Evolutionary conservation across 35 echinoderm and acorn worm species (phyloP).

Genomic region (Nesometra sesokonis): DNA sequence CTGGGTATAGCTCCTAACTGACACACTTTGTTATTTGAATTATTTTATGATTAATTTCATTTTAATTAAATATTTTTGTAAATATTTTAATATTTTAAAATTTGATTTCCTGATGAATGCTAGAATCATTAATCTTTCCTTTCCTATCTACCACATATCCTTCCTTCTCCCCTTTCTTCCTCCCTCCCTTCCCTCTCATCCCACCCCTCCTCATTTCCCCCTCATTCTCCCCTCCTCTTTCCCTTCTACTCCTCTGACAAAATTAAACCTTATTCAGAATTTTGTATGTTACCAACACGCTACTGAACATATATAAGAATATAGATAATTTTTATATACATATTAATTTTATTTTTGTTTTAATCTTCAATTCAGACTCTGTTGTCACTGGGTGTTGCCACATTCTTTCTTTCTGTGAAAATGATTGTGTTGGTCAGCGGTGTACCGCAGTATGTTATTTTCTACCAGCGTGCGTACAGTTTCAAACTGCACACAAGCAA

Average conservation of each 20-base stretch:
- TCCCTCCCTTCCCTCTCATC: neutral
- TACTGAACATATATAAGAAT: no score
- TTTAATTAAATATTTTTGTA: neutral
- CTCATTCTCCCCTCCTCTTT: no score
- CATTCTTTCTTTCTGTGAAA: neutral
- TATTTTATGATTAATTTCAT: neutral
- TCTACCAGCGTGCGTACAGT: no score
- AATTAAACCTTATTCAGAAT: no score
- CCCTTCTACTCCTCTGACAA: no score
- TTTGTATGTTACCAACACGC: no score
- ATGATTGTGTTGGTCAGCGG: neutral
- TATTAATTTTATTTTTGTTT: neutral
- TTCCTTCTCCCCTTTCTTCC: neutral
- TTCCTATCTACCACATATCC: neutral
- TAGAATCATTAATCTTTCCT: neutral
- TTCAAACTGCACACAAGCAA: no score
- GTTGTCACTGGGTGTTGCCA: neutral
- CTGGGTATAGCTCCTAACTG: neutral
- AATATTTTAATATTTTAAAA: neutral
- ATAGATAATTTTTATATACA: no score
- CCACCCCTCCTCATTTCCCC: no score
- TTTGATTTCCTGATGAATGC: neutral
- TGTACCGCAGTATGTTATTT: no score
- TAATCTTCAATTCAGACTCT: neutral
- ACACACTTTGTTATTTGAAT: neutral